Evolutionary conservation across 2,797 vertebrate species (phyloP).

Genomic region (Bovichtus diacanthus): DNA sequence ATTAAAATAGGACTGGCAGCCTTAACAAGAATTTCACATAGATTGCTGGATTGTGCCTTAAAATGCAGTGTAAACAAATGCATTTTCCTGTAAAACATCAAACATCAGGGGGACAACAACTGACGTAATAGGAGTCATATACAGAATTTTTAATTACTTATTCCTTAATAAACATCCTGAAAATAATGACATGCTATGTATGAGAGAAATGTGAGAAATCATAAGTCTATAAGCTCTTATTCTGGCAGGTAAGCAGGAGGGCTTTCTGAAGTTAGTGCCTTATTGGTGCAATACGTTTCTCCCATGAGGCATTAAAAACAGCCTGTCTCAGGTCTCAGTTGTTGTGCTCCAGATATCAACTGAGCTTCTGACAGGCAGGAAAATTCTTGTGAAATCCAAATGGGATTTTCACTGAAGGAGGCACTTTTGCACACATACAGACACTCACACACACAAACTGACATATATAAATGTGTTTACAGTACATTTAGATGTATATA

Average conservation of each 20-base stretch:
- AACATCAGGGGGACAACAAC: not conserved
- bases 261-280: slow-evolving; percentile 7
- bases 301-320: not conserved
- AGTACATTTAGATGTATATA: not conserved
- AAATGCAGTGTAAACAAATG: not conserved
- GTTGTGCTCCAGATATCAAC: slow-evolving; percentile 52
- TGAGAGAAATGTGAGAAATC: not conserved
- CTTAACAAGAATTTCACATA: not conserved
- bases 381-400: slow-evolving; percentile 38
- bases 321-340: slow-evolving; percentile 26
- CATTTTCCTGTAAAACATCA: not conserved
- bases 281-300: slow-evolving; percentile 6
- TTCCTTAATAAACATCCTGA: not conserved
- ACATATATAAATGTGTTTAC: not conserved
- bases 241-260: slow-evolving; percentile 1
- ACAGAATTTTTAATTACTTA: not conserved
- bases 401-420: slow-evolving; percentile 12
- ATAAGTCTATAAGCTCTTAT: not conserved
- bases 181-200: not conserved
- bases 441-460: slow-evolving; percentile 5
- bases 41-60: not conserved
- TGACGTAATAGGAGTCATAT: not conserved
- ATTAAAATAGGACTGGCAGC: not conserved
- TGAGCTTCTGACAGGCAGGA: slow-evolving; percentile 36
- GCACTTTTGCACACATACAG: slow-evolving; percentile 14